Evolutionary conservation across 1,140 invertebrate species (phyloP).

Genomic region (Drosophila lacteicornis): DNA sequence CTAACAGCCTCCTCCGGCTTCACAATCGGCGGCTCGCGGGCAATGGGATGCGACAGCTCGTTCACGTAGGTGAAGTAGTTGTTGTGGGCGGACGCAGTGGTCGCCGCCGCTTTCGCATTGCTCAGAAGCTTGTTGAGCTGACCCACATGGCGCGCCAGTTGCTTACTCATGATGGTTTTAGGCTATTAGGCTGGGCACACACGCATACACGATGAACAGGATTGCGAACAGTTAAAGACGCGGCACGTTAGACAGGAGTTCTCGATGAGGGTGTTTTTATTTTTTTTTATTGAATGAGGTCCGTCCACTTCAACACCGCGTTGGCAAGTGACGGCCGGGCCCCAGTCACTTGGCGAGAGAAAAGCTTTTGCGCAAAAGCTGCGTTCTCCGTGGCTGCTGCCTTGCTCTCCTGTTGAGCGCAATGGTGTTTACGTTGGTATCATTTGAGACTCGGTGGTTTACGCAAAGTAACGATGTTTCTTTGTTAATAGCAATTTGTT

Average conservation of each 20-base stretch:
- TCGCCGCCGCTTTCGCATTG: slow-evolving; percentile 21
- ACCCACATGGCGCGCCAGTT: slow-evolving; percentile 49
- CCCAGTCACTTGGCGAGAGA: too few species aligned
- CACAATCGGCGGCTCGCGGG: slow-evolving; percentile 85
- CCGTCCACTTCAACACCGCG: slow-evolving; percentile 32
- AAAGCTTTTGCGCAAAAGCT: too few species aligned
- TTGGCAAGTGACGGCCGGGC: too few species aligned
- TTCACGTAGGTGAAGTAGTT: slow-evolving; percentile 86
- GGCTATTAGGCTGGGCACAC: background rate
- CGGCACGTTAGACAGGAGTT: slow-evolving; percentile 5
- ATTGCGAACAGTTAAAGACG: slow-evolving; percentile 12
- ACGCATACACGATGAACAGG: slow-evolving; percentile 11
- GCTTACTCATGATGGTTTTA: slow-evolving; percentile 58
- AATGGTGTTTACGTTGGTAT: too few species aligned
- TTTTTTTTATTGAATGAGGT: background rate
- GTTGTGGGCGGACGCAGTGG: slow-evolving; percentile 54
- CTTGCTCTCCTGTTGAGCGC: too few species aligned
- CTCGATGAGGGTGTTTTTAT: background rate
- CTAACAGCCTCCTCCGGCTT: slow-evolving; percentile 85
- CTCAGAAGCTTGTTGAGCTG: slow-evolving; percentile 54
- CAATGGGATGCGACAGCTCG: slow-evolving; percentile 86
- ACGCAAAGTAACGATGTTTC: too few species aligned
- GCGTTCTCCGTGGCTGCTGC: too few species aligned
- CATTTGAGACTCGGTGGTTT: too few species aligned
- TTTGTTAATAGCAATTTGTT: too few species aligned